These are phyloP conservation scores for Hypsibius dujardini DNA, from an alignment of 1,140 invertebrate genomes.

Conservation along the genomic window DNA sequence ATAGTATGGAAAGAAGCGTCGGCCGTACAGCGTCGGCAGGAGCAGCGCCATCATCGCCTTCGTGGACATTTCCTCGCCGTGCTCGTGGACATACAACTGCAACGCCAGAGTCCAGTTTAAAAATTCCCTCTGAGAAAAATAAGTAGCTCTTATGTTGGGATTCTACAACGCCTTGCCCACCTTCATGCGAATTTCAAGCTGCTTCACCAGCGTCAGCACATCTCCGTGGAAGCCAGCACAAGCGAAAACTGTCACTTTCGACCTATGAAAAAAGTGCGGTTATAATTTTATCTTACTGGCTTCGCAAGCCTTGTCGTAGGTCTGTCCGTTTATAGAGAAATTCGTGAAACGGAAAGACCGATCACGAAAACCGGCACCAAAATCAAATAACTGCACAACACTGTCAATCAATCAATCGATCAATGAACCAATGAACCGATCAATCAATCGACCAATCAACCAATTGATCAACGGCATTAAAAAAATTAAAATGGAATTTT, in stretches of 20 bases:
- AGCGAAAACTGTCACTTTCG: constrained; percentile 63
- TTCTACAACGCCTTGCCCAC: constrained; percentile 29
- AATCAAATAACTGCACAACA: too few species aligned
- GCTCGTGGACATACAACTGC: constrained; percentile 85
- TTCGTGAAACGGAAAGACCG: too few species aligned
- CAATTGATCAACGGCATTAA: too few species aligned
- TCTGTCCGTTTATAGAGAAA: too few species aligned
- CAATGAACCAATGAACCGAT: too few species aligned
- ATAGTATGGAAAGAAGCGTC: constrained; percentile 96
- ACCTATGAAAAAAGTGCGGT: constrained; percentile 33
- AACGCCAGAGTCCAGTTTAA: constrained; percentile 24
- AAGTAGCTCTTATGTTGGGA: too few species aligned
- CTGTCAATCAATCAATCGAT: too few species aligned
- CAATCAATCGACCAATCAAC: too few species aligned
- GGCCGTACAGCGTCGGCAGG: constrained; percentile 84
- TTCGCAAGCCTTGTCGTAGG: too few species aligned
- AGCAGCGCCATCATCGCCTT: constrained; percentile 81
- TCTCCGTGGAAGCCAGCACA: constrained; percentile 92
- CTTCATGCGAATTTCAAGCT: constrained; percentile 66
- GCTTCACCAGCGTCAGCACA: constrained; percentile 69
- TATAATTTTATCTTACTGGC: too few species aligned
- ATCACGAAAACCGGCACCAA: too few species aligned
- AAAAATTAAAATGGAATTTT: too few species aligned
- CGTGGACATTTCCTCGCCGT: constrained; percentile 79
- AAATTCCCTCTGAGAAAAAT: constrained; percentile 19